Conservation (phyloP, 1,140 invertebrate species). For the Wiebesia pumilae region DNA sequence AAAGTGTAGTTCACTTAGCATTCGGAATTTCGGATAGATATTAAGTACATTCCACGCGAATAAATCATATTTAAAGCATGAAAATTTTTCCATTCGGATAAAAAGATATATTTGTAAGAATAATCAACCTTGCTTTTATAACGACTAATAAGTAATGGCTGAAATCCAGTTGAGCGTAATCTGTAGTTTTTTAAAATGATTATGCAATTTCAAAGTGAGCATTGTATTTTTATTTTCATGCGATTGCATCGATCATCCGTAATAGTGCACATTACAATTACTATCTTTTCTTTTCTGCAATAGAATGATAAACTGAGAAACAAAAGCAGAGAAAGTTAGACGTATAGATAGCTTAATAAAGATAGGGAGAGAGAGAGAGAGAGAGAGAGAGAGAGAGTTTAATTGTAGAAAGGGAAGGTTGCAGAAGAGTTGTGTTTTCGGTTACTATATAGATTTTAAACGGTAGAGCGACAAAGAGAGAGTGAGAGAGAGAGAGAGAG, state of each 20-base stretch:
- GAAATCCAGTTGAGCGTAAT: too few species aligned
- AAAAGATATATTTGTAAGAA: too few species aligned
- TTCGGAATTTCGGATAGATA: too few species aligned
- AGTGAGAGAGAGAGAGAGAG: constrained; percentile 47
- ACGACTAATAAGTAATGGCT: too few species aligned
- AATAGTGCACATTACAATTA: neutral
- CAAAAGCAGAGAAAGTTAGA: neutral
- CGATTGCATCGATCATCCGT: neutral
- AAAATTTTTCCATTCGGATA: too few species aligned
- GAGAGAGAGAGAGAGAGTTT: neutral
- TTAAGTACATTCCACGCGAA: too few species aligned
- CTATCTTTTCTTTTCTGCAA: neutral
- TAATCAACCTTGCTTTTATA: too few species aligned
- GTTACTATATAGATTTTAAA: constrained; percentile 67
- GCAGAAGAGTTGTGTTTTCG: constrained; percentile 58
- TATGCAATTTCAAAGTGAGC: neutral
- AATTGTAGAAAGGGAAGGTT: neutral
- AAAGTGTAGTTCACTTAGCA: too few species aligned
- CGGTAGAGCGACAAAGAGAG: constrained; percentile 15
- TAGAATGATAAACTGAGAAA: neutral
- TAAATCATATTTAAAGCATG: too few species aligned
- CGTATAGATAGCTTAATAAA: too few species aligned
- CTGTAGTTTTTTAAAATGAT: too few species aligned
- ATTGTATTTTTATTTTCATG: neutral
- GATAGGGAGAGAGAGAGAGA: neutral